These are phyloP conservation scores for Sprattus sprattus DNA, from an alignment of 2,113 vertebrate genomes.

Conservation along the genomic window DNA sequence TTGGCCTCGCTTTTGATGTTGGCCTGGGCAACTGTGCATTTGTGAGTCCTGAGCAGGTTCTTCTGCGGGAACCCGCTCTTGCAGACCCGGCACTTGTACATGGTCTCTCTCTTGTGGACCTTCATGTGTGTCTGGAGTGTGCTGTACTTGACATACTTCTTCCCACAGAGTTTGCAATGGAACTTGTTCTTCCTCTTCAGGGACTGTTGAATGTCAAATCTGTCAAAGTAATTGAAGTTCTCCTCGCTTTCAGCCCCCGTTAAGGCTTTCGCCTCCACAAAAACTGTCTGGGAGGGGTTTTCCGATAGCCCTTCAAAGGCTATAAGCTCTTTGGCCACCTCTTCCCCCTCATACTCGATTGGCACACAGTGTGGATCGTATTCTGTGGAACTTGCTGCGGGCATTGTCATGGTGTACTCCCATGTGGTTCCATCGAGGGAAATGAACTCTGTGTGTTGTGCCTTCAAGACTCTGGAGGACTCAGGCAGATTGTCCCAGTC, in stretches of 20 bases:
- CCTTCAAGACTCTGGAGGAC: slow-evolving; percentile 28
- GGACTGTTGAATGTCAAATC: slow-evolving; percentile 7
- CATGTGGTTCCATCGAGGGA: slow-evolving; percentile 43
- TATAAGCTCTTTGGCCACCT: not conserved
- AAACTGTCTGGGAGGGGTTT: slow-evolving; percentile 26
- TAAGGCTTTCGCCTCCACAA: slow-evolving; percentile 23
- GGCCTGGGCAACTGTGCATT: slow-evolving; percentile 31
- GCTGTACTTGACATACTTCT: slow-evolving; percentile 57
- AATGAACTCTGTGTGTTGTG: slow-evolving; percentile 41
- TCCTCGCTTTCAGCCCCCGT: slow-evolving; percentile 16
- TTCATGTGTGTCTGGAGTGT: slow-evolving; percentile 63
- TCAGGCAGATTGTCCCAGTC: slow-evolving; percentile 31
- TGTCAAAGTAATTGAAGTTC: slow-evolving; percentile 30
- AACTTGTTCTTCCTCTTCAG: slow-evolving; percentile 33
- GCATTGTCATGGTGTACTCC: not conserved
- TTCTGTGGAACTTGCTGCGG: not conserved
- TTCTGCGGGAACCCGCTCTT: slow-evolving; percentile 53
- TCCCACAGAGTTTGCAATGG: slow-evolving; percentile 55
- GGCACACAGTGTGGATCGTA: slow-evolving; percentile 58
- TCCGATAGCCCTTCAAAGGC: slow-evolving; percentile 5
- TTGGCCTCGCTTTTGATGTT: not conserved
- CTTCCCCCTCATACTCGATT: slow-evolving; percentile 53
- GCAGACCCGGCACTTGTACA: slow-evolving; percentile 57
- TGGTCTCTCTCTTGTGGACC: slow-evolving; percentile 50
- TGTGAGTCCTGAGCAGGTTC: slow-evolving; percentile 52